Evolutionary conservation across 53 echinoderm and acorn worm genomes (phyloP), one percentile per base, ranked within the genome.

Genomic region (Arbacia lixula): DNA sequence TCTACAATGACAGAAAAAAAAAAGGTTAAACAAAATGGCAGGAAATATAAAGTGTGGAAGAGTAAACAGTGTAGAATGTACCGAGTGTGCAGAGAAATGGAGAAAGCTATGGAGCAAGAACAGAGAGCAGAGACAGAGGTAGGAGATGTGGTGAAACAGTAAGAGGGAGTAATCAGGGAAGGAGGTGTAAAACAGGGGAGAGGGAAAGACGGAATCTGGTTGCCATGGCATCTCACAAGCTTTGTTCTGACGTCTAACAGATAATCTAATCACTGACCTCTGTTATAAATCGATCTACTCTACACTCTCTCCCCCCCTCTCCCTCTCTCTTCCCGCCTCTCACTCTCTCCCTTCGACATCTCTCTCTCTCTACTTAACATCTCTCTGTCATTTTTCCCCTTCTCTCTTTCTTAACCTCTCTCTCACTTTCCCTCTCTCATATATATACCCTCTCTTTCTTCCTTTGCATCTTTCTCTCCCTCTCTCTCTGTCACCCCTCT

Each of bases 201-300:
- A 71, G 29, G 27, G 49, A 38, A 71, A 71, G 46, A 8, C 38
- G 38, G 43, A 66, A 66, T 19, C 66, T 36, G 66, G 71, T 71
- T 46, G 29, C 50, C 71, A 71, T 30, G 71, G 50, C 71, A 71
- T 42, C 71, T 71, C 16, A 41, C 71, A 71, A 71, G 71, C 71
- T 71, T 71, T 46, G 16, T 12, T 36, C 71, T 71, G 71, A 71
- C 71, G 71, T 71, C 40, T 46, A 43, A 29, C 25, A 6, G 71
- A 46, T 71, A 46, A 71, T 71, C 49, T 71, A 71, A 71, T 71
- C 71, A 71, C 71, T 71, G 71, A 71, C 71, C 71, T 71, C 49
- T 29, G 42, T 28, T 41, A 9, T 71, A 71, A 71, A 71, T 71
- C 42, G 49, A 41, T 71, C 43, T n/a, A n/a, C n/a, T n/a, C n/a